These are phyloP conservation scores for Artibeus jamaicensis DNA, from an alignment of 2,797 vertebrate genomes.

Conservation along the genomic window DNA sequence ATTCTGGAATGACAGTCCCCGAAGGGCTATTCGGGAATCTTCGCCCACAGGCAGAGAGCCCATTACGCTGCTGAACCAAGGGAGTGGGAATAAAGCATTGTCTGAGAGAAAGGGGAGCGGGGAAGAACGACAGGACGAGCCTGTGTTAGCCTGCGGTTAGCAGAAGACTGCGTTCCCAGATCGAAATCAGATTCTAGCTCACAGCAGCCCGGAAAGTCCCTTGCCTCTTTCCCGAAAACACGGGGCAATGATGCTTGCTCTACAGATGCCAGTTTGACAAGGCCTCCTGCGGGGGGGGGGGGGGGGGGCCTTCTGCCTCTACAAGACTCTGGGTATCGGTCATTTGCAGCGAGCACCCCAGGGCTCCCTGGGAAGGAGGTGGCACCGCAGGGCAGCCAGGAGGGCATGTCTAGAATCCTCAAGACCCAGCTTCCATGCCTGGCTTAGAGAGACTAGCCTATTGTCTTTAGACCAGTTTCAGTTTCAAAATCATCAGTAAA, in stretches of 20 bases:
- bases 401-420: neutral
- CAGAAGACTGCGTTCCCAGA: neutral
- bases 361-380: neutral
- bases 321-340: neutral
- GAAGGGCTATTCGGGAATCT: rapidly evolving
- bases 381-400: rapidly evolving
- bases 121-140: neutral
- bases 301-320: neutral
- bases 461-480: neutral
- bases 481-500: neutral
- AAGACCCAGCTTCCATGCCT: no score
- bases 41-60: neutral
- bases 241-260: rapidly evolving
- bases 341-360: neutral
- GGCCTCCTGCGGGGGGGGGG: neutral
- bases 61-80: neutral
- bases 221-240: neutral
- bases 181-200: neutral
- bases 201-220: neutral
- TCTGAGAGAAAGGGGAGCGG: neutral
- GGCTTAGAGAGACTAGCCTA: neutral
- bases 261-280: neutral
- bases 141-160: rapidly evolving
- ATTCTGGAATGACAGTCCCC: neutral
- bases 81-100: neutral